Evolutionary conservation across 2,888 invertebrate species (phyloP), one percentile per base, ranked within the genome.

Genomic region (Netelia inedita): DNA sequence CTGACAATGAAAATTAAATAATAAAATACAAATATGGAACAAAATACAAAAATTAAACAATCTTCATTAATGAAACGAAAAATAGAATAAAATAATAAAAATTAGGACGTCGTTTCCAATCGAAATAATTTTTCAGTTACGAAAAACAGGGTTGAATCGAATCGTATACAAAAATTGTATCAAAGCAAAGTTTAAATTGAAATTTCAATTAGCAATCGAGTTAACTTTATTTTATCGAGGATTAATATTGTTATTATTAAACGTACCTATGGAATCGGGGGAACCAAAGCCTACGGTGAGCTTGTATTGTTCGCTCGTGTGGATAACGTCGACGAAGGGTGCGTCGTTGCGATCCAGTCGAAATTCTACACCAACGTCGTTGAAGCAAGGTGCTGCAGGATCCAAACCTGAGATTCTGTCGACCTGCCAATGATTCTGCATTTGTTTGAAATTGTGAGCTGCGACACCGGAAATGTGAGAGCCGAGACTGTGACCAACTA

Each of bases 321-420:
- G 96, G 78, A 96, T 95, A 23, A 96, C 94, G 86, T 96, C 96
- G 0, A 96, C 95, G 73, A 95, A 95, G 41, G 94, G 94, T 0
- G 96, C 96, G 84, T 96, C 96, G 0, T 94, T 91, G 3, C 92
- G 91, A 88, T 96, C 95, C 83, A 96, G 89, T 9, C 95, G 94
- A 85, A 96, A 95, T 0, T 93, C 91, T 0, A 90, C 76, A 83
- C 94, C 93, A 0, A 92, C 89, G 0, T 94, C 94, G n/a, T 94
- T 94, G 90, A 96, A 96, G 87, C 96, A 96, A 0, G 96, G 96
- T 76, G 95, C 95, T 0, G 96, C 96, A 5, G 96, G 96, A 87
- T 96, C 96, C 85, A 96, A 90, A 53, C 96, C 96, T 94, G 91
- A 92, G 83, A 94, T 92, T 84, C 93, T 90, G 5, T 79, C n/a